Base-by-base conservation (phyloP, 2,797 vertebrate species). In the Clarias platycephalus region DNA sequence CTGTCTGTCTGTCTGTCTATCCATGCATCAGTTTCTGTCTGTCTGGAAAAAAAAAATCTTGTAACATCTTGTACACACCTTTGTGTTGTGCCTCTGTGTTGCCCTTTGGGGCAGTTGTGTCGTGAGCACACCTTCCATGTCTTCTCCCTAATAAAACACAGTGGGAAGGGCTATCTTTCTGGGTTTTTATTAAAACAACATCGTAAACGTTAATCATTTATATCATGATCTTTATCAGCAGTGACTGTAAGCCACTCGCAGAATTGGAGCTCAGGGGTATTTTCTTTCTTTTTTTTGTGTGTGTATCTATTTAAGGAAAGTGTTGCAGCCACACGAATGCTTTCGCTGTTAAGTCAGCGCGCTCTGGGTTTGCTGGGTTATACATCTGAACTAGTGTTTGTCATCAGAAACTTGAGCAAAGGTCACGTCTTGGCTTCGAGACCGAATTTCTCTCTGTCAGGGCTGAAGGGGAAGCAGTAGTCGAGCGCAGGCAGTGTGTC, bases 331-430 rank as follows among this genome's bases (percentile, higher is more conserved):
- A 81, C 5, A 3, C 3, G 49, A 67, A 62, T 55, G 40, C 18
- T 72, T n/a, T 37, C 20, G 18, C 26, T 37, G 55, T 71, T 44
- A 31, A 40, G 53, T 79, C 66, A 31, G 64, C n/a, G 0, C 34
- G 3, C 57, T 84, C 31, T 5, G n/a, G 68, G 63, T 68, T 68
- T 37, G 34, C 16, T 63, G 37, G 28, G 49, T 68, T 77, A 12
- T 49, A 3, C 63, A 58, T 83, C 74, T 37, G 63, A 55, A 58
- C 72, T n/a, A 26, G 49, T 28, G 53, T 40, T 57, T 44, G 64
- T 55, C 53, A 60, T 70, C 76, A 58, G 75, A 70, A 78, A 57
- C 66, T 13, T 13, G 66, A 68, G 63, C 63, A 80, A 80, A 84
- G 76, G 76, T 80, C 83, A 80, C 26, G 5, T 66, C 63, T 67